Evolutionary conservation across 2,113 vertebrate species (phyloP).

Genomic region (Amphilophus citrinellus): DNA sequence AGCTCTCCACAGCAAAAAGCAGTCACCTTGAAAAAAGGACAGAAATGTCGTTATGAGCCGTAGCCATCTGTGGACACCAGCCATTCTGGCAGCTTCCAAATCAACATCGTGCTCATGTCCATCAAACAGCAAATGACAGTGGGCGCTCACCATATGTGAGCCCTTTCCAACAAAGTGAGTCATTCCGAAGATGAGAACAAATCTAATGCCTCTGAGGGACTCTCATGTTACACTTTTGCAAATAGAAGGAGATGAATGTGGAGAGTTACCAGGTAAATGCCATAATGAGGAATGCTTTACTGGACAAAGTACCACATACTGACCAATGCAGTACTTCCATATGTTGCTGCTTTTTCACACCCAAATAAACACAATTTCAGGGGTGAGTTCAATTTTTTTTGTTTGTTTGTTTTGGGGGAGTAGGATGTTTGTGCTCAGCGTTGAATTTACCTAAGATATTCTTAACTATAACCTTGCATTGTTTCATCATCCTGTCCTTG

Average conservation of each 20-base stretch:
- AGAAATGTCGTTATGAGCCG: conserved; percentile 56
- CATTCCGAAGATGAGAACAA: conserved; percentile 46
- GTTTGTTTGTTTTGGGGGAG: not conserved
- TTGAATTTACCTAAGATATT: not conserved
- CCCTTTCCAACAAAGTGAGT: conserved; percentile 48
- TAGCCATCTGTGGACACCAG: conserved; percentile 74
- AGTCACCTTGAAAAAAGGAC: conserved; percentile 75
- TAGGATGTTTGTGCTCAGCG: not conserved
- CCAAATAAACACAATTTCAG: conserved; percentile 1
- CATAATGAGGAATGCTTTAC: conserved; percentile 25
- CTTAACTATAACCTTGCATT: not conserved
- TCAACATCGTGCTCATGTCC: conserved; percentile 53
- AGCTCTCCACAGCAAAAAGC: conserved; percentile 28
- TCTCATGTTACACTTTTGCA: conserved; percentile 42
- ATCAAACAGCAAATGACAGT: conserved; percentile 69
- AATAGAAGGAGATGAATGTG: conserved; percentile 32
- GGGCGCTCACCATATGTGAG: conserved; percentile 65
- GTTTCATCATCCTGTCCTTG: not conserved
- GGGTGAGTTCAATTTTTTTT: not conserved
- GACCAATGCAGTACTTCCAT: conserved; percentile 9
- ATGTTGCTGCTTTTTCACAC: not conserved
- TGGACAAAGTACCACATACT: not conserved
- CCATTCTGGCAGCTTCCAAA: conserved; percentile 65
- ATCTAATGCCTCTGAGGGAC: conserved; percentile 34
- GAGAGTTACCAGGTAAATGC: conserved; percentile 17